Percentiles rank a stretch among this genome's conserved stretches.
Conservation (phyloP, 2,113 vertebrate genomes). For the Phyllostomus discolor region DNA sequence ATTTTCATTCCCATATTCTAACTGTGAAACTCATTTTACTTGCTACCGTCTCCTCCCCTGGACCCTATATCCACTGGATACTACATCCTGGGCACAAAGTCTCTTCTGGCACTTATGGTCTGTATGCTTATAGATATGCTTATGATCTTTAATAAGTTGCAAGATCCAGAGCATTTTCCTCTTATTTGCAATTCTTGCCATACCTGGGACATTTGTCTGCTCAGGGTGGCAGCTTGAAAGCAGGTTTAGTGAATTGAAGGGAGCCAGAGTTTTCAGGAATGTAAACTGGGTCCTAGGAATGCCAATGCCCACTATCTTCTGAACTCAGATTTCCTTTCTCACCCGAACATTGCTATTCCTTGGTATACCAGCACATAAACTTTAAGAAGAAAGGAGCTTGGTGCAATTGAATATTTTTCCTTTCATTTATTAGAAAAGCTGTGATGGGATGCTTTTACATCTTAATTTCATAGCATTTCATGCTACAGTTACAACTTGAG, state of each 20-base stretch:
- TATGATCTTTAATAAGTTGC: background rate
- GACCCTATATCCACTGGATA: too few relatives aligned
- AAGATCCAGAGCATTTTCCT: background rate
- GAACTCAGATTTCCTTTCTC: too few relatives aligned
- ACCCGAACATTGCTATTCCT: accelerated
- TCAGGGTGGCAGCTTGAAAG: background rate
- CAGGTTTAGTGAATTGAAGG: background rate
- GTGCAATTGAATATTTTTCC: background rate
- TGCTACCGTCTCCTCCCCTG: background rate
- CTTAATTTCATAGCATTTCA: constrained; percentile 31
- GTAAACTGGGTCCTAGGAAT: background rate
- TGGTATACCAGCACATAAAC: accelerated
- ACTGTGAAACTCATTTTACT: background rate
- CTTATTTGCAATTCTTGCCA: background rate
- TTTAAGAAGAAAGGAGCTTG: background rate
- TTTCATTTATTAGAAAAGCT: background rate
- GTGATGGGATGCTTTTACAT: background rate
- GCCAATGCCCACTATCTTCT: accelerated
- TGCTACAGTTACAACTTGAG: background rate
- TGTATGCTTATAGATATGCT: accelerated
- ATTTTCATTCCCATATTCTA: background rate
- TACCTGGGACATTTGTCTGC: background rate
- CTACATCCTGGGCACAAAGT: background rate
- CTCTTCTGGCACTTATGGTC: accelerated
- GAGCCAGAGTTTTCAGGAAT: background rate